A percentile compares a stretch with the other conserved stretches of the same genome.
Conservation (phyloP, 2,888 invertebrate species). For the Leucophenga montana region DNA sequence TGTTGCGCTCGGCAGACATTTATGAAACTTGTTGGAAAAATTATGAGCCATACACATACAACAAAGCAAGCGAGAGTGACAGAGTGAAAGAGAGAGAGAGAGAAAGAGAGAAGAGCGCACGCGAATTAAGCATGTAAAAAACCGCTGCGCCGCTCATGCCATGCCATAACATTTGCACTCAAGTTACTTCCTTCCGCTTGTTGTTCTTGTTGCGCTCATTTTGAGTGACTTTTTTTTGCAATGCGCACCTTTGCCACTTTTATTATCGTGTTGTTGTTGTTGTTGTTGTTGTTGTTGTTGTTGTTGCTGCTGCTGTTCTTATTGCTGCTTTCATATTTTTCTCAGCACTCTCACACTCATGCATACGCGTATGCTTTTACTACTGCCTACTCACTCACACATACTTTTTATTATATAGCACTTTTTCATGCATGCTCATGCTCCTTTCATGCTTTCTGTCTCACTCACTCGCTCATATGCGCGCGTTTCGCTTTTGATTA, state of each 20-base stretch:
- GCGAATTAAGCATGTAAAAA: not conserved
- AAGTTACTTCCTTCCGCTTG: constrained; percentile 30
- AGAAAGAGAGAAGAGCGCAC: too few species aligned
- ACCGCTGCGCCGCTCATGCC: too few species aligned
- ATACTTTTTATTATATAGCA: too few species aligned
- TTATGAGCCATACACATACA: constrained; percentile 53
- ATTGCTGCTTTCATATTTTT: constrained; percentile 25
- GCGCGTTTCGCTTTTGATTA: constrained; percentile 48
- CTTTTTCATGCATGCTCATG: not conserved
- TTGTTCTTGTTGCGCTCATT: constrained; percentile 23
- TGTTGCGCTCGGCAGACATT: constrained; percentile 48
- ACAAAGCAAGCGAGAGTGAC: not conserved
- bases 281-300: constrained; percentile 40
- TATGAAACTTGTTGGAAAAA: constrained; percentile 65
- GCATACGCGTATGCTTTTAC: not conserved
- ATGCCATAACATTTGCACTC: too few species aligned
- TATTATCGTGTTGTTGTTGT: constrained; percentile 6
- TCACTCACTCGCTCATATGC: constrained; percentile 41
- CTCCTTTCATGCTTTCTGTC: constrained; percentile 21
- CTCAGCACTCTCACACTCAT: constrained; percentile 18
- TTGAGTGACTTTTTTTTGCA: constrained; percentile 22
- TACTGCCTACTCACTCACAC: constrained; percentile 18
- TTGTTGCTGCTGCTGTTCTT: constrained; percentile 41
- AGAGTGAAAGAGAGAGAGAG: too few species aligned
- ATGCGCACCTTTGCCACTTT: constrained; percentile 52